Conservation (phyloP, 2,888 invertebrate genomes). For the Blastobasis adustella region DNA sequence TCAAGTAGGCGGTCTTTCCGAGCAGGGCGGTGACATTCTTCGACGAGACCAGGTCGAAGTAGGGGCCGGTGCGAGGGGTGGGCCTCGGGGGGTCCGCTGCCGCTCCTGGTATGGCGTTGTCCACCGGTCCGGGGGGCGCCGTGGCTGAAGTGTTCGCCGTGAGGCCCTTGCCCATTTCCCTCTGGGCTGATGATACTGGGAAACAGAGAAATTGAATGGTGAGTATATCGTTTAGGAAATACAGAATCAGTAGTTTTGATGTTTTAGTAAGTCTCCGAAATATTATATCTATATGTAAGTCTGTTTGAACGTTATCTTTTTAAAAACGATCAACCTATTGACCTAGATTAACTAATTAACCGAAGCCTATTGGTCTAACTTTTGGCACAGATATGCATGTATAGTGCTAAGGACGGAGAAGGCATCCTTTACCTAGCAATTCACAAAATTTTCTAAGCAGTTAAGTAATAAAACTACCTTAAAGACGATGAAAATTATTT, state of each 20-base stretch:
- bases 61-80: conserved; percentile 79
- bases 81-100: conserved; percentile 56
- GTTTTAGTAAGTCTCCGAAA: too few species aligned
- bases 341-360: too few species aligned
- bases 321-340: too few species aligned
- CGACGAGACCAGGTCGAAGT: conserved; percentile 83
- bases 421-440: too few species aligned
- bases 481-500: too few species aligned
- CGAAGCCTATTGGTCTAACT: too few species aligned
- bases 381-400: too few species aligned
- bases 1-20: conserved; percentile 92
- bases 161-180: conserved; percentile 57
- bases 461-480: too few species aligned
- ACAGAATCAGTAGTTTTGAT: background rate
- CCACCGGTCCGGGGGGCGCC: conserved; percentile 69
- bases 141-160: conserved; percentile 55
- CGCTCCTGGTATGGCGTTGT: conserved; percentile 60
- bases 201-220: background rate
- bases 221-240: background rate
- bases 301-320: too few species aligned
- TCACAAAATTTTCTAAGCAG: too few species aligned
- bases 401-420: too few species aligned
- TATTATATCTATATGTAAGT: too few species aligned
- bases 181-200: conserved; percentile 65
- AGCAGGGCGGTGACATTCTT: conserved; percentile 87